Evolutionary conservation across 2,888 invertebrate genomes (phyloP).

Genomic region (Scaptodrosophila latifasciaeformis): DNA sequence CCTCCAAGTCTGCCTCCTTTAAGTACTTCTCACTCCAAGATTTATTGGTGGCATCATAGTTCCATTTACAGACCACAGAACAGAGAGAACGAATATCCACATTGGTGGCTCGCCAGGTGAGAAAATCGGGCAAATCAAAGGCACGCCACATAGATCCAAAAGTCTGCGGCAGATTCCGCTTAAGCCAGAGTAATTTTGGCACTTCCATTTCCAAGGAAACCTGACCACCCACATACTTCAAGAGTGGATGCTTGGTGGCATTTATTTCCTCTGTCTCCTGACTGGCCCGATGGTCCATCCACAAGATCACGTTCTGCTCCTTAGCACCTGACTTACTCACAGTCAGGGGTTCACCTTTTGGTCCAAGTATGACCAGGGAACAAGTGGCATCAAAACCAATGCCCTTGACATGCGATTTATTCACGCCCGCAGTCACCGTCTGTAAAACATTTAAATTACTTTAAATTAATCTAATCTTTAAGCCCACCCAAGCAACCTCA

Average conservation of each 20-base stretch:
- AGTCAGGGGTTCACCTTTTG: slow-evolving; percentile 81
- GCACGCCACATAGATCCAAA: slow-evolving; percentile 85
- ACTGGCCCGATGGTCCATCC: slow-evolving; percentile 94
- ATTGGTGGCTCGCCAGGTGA: slow-evolving; percentile 94
- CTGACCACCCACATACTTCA: slow-evolving; percentile 92
- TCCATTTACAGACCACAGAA: slow-evolving; percentile 96
- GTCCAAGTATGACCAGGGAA: slow-evolving; percentile 88
- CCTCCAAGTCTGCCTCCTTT: slow-evolving; percentile 82
- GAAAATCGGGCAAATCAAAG: slow-evolving; percentile 94
- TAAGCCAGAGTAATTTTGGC: slow-evolving; percentile 95
- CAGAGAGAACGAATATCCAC: slow-evolving; percentile 88
- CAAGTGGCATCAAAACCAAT: slow-evolving; percentile 98
- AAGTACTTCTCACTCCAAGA: slow-evolving; percentile 87
- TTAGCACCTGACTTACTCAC: slow-evolving; percentile 81
- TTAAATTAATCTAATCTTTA: slow-evolving; percentile 46
- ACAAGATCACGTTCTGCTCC: slow-evolving; percentile 89
- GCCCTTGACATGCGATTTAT: slow-evolving; percentile 81
- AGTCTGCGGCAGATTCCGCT: slow-evolving; percentile 80
- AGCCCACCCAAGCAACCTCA: no score
- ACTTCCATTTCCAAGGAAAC: slow-evolving; percentile 98
- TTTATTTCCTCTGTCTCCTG: slow-evolving; percentile 89
- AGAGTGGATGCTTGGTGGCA: slow-evolving; percentile 81
- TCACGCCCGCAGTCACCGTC: slow-evolving; percentile 78
- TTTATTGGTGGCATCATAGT: slow-evolving; percentile 82
- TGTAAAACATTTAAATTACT: slow-evolving; percentile 71